Evolutionary conservation across 2,888 invertebrate genomes (phyloP).

Genomic region (Drosophila nr. perissopoda): DNA sequence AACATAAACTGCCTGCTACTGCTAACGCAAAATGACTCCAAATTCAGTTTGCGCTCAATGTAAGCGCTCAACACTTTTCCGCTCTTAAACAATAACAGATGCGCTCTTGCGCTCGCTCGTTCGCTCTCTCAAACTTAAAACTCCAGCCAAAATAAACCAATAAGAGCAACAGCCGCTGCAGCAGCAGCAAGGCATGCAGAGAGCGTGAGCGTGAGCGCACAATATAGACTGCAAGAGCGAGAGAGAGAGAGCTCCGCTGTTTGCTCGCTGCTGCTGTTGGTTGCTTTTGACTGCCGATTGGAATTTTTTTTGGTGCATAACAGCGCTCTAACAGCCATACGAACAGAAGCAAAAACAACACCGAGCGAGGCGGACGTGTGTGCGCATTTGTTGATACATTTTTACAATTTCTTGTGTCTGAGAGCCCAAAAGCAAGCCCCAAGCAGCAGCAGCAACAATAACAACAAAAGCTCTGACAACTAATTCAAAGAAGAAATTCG

Average conservation of each 20-base stretch:
- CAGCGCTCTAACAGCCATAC: constrained; percentile 53
- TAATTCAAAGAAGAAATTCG: constrained; percentile 29
- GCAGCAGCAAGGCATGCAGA: constrained; percentile 20
- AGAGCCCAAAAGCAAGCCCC: constrained; percentile 19
- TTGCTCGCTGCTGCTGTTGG: constrained; percentile 21
- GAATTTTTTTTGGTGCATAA: constrained; percentile 63
- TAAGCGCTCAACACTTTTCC: constrained; percentile 19
- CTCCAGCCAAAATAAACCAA: constrained; percentile 64
- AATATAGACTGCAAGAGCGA: constrained; percentile 16
- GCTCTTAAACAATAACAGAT: constrained; percentile 26
- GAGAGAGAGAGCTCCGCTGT: constrained; percentile 24
- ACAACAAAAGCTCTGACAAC: constrained; percentile 33
- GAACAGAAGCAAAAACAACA: constrained; percentile 64
- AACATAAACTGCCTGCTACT: not conserved
- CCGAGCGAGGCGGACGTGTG: constrained; percentile 64
- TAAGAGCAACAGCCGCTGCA: constrained; percentile 52
- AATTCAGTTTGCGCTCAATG: constrained; percentile 13
- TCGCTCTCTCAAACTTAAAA: constrained; percentile 17
- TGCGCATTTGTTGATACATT: constrained; percentile 55
- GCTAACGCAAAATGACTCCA: constrained; percentile 32
- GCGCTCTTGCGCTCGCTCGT: constrained; percentile 4
- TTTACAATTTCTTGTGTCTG: constrained; percentile 60
- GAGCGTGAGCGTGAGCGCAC: constrained; percentile 28
- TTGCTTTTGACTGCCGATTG: constrained; percentile 50
- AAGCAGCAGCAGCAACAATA: constrained; percentile 27